phyloP scores from a whole-genome alignment of 2,113 vertebrate genomes.

The Catagonus wagneri region DNA sequence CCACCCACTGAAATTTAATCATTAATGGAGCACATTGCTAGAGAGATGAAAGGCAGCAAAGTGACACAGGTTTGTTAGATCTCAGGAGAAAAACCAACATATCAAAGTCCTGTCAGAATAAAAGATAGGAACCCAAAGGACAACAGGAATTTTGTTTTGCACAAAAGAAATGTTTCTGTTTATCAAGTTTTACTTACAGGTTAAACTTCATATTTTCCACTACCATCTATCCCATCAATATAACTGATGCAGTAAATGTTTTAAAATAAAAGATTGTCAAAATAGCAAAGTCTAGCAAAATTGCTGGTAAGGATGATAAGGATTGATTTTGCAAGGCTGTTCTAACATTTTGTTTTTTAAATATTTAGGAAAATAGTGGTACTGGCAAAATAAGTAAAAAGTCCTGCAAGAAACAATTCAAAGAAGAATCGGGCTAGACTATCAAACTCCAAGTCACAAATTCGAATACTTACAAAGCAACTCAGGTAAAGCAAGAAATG shows the following conservation, averaged over 20 bases:
- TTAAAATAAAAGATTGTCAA: slow-evolving; percentile 2
- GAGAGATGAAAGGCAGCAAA: slow-evolving; percentile 32
- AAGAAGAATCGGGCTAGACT: not conserved
- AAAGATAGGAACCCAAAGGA: not conserved
- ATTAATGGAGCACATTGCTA: slow-evolving; percentile 3
- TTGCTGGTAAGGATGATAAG: not conserved
- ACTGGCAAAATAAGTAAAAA: not conserved
- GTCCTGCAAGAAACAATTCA: not conserved
- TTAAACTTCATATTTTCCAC: not conserved
- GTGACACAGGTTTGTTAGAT: not conserved
- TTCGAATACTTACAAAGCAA: not conserved
- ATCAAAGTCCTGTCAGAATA: not conserved
- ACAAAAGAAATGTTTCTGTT: not conserved
- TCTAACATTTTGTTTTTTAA: not conserved
- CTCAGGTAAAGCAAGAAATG: not conserved
- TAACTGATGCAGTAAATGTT: not conserved
- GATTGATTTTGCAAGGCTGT: not conserved
- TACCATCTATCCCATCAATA: not conserved
- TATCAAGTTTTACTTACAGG: not conserved
- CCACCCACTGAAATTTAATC: slow-evolving; percentile 32
- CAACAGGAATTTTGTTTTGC: not conserved
- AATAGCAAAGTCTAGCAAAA: not conserved
- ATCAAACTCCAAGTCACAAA: not conserved
- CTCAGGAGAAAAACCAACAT: slow-evolving; percentile 43
- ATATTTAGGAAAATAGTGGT: slow-evolving; percentile 4